phyloP scores from a whole-genome alignment of 2,113 vertebrate species.

The Acrocephalus arundinaceus region DNA sequence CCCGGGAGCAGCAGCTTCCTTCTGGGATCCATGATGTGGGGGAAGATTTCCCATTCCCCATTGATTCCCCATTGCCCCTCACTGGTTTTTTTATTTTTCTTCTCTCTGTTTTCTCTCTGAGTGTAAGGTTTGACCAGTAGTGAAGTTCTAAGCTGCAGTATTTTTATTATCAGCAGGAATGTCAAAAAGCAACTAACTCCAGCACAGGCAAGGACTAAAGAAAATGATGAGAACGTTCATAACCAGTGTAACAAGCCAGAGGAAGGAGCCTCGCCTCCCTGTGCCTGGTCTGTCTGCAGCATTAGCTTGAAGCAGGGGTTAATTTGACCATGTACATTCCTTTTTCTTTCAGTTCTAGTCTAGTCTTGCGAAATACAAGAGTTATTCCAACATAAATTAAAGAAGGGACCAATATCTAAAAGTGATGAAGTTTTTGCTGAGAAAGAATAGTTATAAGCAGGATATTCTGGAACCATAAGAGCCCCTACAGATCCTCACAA shows the following conservation, averaged over 20 bases:
- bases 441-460: neutral
- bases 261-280: neutral
- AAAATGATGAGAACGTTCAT: rapidly evolving
- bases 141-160: neutral
- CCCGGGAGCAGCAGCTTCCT: neutral
- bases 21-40: rapidly evolving
- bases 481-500: neutral
- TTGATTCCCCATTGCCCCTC: neutral
- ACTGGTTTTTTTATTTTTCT: neutral
- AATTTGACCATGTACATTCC: neutral
- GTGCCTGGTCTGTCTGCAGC: neutral
- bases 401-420: neutral
- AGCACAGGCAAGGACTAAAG: neutral
- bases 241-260: neutral
- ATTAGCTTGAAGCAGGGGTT: neutral
- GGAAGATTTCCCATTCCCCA: neutral
- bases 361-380: neutral
- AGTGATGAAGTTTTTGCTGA: neutral
- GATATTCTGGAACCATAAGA: neutral
- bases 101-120: neutral
- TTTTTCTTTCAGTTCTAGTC: neutral
- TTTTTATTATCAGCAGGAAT: neutral
- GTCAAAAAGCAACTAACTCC: neutral
- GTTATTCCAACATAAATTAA: neutral
- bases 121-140: neutral